Percentiles rank a stretch among this genome's conserved stretches.
These are phyloP conservation scores for Euplagia quadripunctaria DNA, from an alignment of 2,888 invertebrate genomes.

Conservation along the genomic window DNA sequence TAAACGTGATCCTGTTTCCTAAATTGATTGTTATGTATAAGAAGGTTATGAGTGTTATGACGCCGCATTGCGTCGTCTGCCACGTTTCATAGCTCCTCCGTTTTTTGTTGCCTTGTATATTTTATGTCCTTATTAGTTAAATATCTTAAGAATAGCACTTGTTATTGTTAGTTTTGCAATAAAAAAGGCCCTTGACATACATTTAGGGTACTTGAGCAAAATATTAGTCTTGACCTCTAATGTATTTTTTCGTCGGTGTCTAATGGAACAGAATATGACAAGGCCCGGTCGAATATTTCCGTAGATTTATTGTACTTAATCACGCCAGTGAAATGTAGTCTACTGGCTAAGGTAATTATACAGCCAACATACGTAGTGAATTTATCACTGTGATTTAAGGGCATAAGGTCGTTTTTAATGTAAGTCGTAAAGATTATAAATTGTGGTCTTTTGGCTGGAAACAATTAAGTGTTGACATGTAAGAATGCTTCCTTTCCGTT, in stretches of 20 bases:
- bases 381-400: background rate
- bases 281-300: slow-evolving; percentile 34
- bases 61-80: background rate
- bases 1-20: too few species aligned
- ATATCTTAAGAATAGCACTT: background rate
- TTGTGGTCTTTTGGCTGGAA: background rate
- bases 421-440: background rate
- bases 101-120: background rate
- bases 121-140: background rate
- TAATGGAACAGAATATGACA: slow-evolving; percentile 47
- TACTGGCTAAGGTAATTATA: slow-evolving; percentile 9
- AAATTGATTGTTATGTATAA: too few species aligned
- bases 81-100: background rate
- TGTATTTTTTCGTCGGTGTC: slow-evolving; percentile 27
- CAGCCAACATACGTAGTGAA: background rate
- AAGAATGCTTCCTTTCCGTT: background rate
- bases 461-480: background rate
- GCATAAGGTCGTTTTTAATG: slow-evolving; percentile 9
- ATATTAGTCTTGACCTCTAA: slow-evolving; percentile 39
- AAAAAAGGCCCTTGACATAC: slow-evolving; percentile 39
- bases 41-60: too few species aligned
- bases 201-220: slow-evolving; percentile 18
- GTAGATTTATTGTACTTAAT: slow-evolving; percentile 42
- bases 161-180: background rate
- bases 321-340: slow-evolving; percentile 39